A percentile compares a stretch with the other conserved stretches of the same genome.
Evolutionary conservation across 2,888 invertebrate genomes (phyloP).

Genomic region (Neocrepidodera transversa): DNA sequence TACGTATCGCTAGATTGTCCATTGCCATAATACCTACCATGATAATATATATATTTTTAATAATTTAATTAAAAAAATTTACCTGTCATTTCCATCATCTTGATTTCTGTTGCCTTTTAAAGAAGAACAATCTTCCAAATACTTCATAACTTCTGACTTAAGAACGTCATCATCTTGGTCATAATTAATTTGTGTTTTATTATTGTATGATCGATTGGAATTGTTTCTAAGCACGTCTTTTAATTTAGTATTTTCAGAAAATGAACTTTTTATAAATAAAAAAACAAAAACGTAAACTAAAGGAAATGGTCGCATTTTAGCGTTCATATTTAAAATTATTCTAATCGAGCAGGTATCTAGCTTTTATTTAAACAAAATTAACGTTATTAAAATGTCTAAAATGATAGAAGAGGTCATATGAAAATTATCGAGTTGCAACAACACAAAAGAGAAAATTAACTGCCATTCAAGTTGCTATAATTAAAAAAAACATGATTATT

Average conservation of each 20-base stretch:
- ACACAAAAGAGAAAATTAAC: neutral
- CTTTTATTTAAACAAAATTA: slow-evolving; percentile 7
- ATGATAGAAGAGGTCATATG: slow-evolving; percentile 13
- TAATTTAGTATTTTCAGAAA: slow-evolving; percentile 33
- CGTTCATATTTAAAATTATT: neutral
- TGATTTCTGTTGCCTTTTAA: slow-evolving; percentile 1
- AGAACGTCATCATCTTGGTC: slow-evolving; percentile 23
- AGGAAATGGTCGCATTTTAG: neutral
- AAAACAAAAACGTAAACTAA: neutral
- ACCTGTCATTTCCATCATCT: slow-evolving; percentile 1
- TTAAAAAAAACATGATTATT: no score
- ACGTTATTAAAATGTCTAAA: slow-evolving; percentile 7
- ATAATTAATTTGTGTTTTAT: slow-evolving; percentile 9
- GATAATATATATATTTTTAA: neutral
- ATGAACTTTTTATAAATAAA: neutral
- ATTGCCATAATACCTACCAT: slow-evolving; percentile 8
- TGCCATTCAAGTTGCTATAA: no score
- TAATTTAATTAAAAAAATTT: no score
- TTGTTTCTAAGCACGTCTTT: slow-evolving; percentile 43
- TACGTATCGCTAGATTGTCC: slow-evolving; percentile 9
- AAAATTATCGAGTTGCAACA: no score
- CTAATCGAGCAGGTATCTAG: neutral
- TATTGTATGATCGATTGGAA: slow-evolving; percentile 24
- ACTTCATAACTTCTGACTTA: slow-evolving; percentile 19
- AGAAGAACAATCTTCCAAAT: slow-evolving; percentile 9